Evolutionary conservation across 2,113 vertebrate species (phyloP), one percentile per base, ranked within the genome.

Genomic region (Chrysochloris asiatica): DNA sequence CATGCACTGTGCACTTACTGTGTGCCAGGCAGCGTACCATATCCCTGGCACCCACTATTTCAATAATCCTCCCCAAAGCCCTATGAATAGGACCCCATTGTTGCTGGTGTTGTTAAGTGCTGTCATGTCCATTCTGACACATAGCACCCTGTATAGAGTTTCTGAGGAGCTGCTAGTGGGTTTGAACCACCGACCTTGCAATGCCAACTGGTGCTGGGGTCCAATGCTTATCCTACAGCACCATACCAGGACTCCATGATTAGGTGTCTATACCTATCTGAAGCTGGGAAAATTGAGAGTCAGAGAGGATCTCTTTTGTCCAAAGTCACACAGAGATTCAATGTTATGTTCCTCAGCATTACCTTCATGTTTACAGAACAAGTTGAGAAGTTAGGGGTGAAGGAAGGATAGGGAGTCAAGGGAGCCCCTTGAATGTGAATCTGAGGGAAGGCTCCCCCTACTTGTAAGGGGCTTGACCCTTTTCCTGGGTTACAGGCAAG

Each of bases 1-100:
- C 73, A 79, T 16, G 43, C 9, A 26, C 2, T 6, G 3, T 36
- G 28, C 6, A 3, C 17, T 24, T 30, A 14, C 54, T 8, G 10
- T 26, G 38, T 4, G 1, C 41, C 26, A n/a, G 38, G 45, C 1
- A 11, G 24, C 4, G 8, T 7, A 6, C 24, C 1, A 8, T 8
- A 48, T 52, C 33, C 50, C 28, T 11, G 12, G 24, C 36, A 13
- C 14, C 3, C 14, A 4, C 33, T 1, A 16, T 30, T 41, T 43
- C 65, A 26, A 4, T 21, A 30, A 30, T 24, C 26, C 47, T 92
- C 83, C 36, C 21, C 65, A 21, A 59, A 59, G 45, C 38, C 28
- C 72, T 30, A 1, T 13, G 61, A 59, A 26, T 0, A 38, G 36
- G 47, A 11, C 4, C n/a, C n/a, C n/a, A n/a, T n/a, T n/a, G n/a